A percentile compares a stretch with the other conserved stretches of the same genome.
Conservation (phyloP, 2,888 invertebrate genomes). For the Zaprionus bogoriensis region DNA sequence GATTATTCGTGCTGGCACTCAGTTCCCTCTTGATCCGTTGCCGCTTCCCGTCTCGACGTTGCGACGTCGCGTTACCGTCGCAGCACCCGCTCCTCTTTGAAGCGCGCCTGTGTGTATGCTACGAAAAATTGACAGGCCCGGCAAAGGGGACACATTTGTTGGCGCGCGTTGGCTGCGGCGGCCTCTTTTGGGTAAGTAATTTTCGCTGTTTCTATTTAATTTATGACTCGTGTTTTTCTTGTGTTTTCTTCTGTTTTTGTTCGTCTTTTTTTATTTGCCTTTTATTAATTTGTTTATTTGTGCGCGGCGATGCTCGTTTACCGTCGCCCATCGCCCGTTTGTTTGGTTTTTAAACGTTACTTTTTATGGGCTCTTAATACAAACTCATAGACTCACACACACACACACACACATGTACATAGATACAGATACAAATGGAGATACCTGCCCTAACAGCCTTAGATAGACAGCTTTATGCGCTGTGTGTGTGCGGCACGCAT, state of each 20-base stretch:
- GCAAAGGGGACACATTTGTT: slow-evolving; percentile 66
- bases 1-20: slow-evolving; percentile 70
- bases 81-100: slow-evolving; percentile 37
- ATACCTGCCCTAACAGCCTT: slow-evolving; percentile 12
- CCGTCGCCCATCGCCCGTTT: slow-evolving; percentile 30
- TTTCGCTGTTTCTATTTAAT: slow-evolving; percentile 76
- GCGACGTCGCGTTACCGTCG: not conserved
- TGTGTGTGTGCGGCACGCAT: slow-evolving; percentile 29
- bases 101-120: slow-evolving; percentile 69
- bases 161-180: slow-evolving; percentile 14
- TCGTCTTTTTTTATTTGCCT: slow-evolving; percentile 57
- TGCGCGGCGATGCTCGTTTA: slow-evolving; percentile 48
- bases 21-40: slow-evolving; percentile 23
- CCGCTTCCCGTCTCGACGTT: not conserved
- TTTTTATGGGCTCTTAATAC: slow-evolving; percentile 64
- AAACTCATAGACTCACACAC: slow-evolving; percentile 31
- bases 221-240: slow-evolving; percentile 72
- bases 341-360: slow-evolving; percentile 38
- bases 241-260: slow-evolving; percentile 37
- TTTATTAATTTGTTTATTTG: slow-evolving; percentile 78
- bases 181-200: slow-evolving; percentile 65
- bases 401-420: not conserved
- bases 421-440: too few species aligned
- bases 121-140: slow-evolving; percentile 68
- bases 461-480: slow-evolving; percentile 47